phyloP scores from a whole-genome alignment of 2,113 vertebrate species.

The Tychaedon coryphoeus region DNA sequence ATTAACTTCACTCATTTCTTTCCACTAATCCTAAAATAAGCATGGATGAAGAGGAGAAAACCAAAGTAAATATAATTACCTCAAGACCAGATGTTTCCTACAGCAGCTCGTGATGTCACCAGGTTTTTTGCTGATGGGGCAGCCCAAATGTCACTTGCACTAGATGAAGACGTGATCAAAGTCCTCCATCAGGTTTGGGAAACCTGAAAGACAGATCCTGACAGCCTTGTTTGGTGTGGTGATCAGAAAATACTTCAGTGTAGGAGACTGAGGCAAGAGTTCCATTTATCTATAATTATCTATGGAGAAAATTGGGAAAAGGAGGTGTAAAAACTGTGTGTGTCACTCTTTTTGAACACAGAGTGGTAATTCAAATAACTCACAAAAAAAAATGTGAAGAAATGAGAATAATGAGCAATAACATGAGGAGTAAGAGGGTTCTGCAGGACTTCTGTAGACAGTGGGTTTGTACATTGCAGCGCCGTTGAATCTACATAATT shows the following conservation, averaged over 20 bases:
- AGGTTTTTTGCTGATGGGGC: background rate
- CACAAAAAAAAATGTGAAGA: background rate
- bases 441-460: background rate
- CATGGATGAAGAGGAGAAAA: background rate
- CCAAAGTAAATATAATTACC: background rate
- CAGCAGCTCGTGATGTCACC: background rate
- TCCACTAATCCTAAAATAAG: background rate
- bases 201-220: background rate
- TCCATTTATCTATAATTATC: background rate
- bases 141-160: background rate
- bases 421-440: background rate
- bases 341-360: background rate
- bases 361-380: background rate
- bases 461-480: background rate
- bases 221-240: background rate
- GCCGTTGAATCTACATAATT: background rate
- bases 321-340: background rate
- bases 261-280: background rate
- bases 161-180: background rate
- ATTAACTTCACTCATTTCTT: background rate
- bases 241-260: background rate
- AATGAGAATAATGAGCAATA: background rate
- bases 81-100: background rate
- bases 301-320: rapidly evolving
- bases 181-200: background rate